Evolutionary conservation across 2,113 vertebrate genomes (phyloP).

Genomic region (Bombycilla garrulus): DNA sequence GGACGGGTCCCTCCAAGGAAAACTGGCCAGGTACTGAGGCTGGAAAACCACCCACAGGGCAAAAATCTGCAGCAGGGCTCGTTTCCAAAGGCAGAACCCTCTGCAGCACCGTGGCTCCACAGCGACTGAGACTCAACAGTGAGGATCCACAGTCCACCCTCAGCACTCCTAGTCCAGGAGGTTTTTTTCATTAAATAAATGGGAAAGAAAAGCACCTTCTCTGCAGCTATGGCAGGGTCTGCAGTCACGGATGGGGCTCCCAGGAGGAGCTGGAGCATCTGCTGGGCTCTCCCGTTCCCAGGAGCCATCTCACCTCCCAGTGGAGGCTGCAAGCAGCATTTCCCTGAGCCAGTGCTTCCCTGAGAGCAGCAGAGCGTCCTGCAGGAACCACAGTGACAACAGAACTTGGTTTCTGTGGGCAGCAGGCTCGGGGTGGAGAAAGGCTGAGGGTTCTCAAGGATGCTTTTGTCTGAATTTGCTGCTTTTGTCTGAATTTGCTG

Average conservation of each 20-base stretch:
- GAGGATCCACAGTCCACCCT: not conserved
- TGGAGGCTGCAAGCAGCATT: not conserved
- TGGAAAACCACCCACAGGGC: not conserved
- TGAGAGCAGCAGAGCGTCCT: too few relatives aligned
- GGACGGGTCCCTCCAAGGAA: not conserved
- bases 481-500: not conserved
- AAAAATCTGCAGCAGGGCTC: not conserved
- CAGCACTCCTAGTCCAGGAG: not conserved
- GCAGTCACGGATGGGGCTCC: not conserved
- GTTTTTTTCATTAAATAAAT: not conserved
- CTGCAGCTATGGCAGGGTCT: not conserved
- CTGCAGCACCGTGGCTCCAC: not conserved
- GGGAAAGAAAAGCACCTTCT: not conserved
- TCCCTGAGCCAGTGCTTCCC: not conserved
- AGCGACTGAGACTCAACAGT: accelerated
- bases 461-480: not conserved
- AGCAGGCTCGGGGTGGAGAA: not conserved
- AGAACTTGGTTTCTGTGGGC: not conserved
- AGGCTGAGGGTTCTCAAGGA: not conserved
- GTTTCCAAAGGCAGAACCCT: not conserved
- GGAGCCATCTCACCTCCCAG: not conserved
- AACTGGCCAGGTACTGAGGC: accelerated
- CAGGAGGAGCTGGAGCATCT: not conserved
- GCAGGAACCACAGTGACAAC: not conserved
- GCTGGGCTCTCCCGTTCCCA: not conserved